Evolutionary conservation across 37 sponge, comb jelly and placozoan species (phyloP), one percentile per base, ranked within the genome.

Genomic region (Beroe forskalii): DNA sequence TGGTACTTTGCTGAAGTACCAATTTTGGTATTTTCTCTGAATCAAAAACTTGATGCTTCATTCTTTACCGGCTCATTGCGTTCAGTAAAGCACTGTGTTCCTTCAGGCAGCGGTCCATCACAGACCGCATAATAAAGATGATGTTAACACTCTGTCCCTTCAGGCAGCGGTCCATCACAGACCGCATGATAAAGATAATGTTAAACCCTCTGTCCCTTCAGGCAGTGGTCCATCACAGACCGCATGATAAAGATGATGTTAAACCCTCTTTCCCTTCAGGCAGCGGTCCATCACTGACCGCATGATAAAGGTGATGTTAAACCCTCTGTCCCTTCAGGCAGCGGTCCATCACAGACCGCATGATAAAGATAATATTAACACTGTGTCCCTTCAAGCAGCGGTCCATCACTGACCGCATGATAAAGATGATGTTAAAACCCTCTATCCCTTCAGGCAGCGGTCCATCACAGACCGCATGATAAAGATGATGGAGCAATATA

Each of bases 161-260:
- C n/a, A 72, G 75, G 22, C 75, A 72, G 39, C 31, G 75, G 30
- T 72, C 75, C 2, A 72, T 89, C 24, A 61, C 62, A 14, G 89
- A 89, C 28, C 61, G 62, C 60, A 89, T 89, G 89, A 89, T 89
- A 6, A 62, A 60, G 19, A 89, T 89, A 61, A 89, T 89, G 89
- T n/a, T n/a, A n/a, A n/a, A n/a, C n/a, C n/a, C n/a, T n/a, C n/a
- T n/a, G n/a, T n/a, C n/a, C n/a, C n/a, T n/a, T n/a, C n/a, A 80
- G 86, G 20, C 86, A 80, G 55, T 22, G 86, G 40, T 80, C 86
- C 8, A 80, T 90, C n/a, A 64, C 67, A 8, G 90, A 90, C 37
- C 63, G 67, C 23, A 90, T 90, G 90, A 90, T 90, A 14, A 66
- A 62, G 25, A 90, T 90, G 90, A 90, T 90, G 90, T n/a, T n/a